Percentiles rank a stretch among this genome's conserved stretches.
These are phyloP conservation scores for Platyura marginata DNA, from an alignment of 1,140 invertebrate genomes.

Conservation along the genomic window DNA sequence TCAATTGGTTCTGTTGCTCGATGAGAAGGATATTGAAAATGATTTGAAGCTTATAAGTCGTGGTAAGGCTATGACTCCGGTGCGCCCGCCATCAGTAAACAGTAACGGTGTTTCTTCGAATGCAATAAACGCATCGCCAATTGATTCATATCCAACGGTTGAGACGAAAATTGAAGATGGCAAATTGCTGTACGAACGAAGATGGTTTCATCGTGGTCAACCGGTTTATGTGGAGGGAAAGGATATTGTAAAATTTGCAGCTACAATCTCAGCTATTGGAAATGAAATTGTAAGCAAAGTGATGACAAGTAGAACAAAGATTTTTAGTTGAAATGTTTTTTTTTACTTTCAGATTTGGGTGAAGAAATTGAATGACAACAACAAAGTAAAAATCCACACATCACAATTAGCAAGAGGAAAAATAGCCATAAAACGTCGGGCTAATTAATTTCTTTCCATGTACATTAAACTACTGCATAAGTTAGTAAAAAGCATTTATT, in stretches of 20 bases:
- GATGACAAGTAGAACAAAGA: background rate
- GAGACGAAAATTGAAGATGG: constrained; percentile 87
- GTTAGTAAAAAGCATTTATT: no score
- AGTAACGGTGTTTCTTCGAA: background rate
- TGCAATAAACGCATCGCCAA: constrained; percentile 11
- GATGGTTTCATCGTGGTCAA: constrained; percentile 90
- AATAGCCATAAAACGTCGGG: constrained; percentile 68
- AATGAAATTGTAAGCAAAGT: constrained; percentile 57
- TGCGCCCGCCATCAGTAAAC: background rate
- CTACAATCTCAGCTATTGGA: constrained; percentile 74
- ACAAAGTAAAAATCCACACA: constrained; percentile 66
- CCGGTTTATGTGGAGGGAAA: constrained; percentile 79
- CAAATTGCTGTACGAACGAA: constrained; percentile 79
- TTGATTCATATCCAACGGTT: constrained; percentile 26
- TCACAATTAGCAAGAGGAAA: constrained; percentile 73
- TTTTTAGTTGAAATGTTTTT: constrained; percentile 1
- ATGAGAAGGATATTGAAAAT: constrained; percentile 75
- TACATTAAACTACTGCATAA: no score
- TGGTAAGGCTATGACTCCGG: constrained; percentile 29
- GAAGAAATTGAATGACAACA: constrained; percentile 61
- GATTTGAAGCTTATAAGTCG: constrained; percentile 73
- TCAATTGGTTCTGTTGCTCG: constrained; percentile 67
- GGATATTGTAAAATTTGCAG: constrained; percentile 62
- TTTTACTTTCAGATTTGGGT: constrained; percentile 64
- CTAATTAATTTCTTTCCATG: no score